Percentiles rank a stretch among this genome's conserved stretches.
These are phyloP conservation scores for Leguminivora glycinivorella DNA, from an alignment of 1,140 invertebrate species.

Conservation along the genomic window DNA sequence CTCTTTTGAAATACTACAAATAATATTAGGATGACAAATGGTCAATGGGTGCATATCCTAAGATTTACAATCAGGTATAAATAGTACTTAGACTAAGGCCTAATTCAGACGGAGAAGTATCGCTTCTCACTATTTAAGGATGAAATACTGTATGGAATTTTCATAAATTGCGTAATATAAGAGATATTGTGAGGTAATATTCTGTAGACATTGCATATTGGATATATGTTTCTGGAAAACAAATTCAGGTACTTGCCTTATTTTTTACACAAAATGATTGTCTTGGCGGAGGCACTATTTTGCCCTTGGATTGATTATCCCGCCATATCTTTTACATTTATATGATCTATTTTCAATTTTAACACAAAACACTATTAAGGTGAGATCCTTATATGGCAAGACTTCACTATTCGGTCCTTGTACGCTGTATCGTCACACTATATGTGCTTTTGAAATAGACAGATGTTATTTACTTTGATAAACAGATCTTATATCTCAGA, in stretches of 20 bases:
- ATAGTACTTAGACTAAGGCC: constrained; percentile 34
- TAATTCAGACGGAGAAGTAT: constrained; percentile 16
- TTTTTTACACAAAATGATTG: too few species aligned
- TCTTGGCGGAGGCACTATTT: too few species aligned
- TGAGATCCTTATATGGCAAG: constrained; percentile 10
- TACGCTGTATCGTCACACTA: not conserved
- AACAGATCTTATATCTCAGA: too few species aligned
- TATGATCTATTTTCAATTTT: not conserved
- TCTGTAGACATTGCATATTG: too few species aligned
- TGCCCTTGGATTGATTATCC: too few species aligned
- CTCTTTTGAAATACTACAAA: constrained; percentile 16
- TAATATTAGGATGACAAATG: constrained; percentile 42
- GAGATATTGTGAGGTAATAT: not conserved
- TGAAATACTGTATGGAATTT: not conserved
- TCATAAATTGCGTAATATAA: not conserved
- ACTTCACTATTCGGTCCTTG: not conserved
- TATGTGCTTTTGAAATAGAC: not conserved
- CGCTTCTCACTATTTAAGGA: not conserved
- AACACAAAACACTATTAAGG: constrained; percentile 4
- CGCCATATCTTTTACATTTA: not conserved
- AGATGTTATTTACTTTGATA: too few species aligned
- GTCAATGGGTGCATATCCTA: constrained; percentile 40
- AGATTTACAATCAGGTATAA: constrained; percentile 42
- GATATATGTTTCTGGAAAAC: too few species aligned
- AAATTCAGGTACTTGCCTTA: too few species aligned